These are phyloP conservation scores for Drosophila lowei DNA, from an alignment of 1,140 invertebrate genomes.

Conservation along the genomic window DNA sequence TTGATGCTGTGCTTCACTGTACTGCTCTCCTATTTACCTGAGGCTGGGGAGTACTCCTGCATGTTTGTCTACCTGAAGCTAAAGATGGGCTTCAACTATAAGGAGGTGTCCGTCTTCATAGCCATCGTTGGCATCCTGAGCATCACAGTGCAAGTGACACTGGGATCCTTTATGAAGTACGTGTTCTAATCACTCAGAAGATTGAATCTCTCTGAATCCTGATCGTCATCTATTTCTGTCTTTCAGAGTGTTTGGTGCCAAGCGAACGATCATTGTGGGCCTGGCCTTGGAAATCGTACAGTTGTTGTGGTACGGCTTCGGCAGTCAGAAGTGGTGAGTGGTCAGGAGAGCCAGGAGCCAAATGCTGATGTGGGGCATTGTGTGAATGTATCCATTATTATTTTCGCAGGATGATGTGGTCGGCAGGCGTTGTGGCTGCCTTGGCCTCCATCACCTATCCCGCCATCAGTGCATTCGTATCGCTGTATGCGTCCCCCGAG, in stretches of 20 bases:
- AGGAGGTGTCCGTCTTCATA: slow-evolving; percentile 98
- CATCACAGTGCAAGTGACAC: slow-evolving; percentile 95
- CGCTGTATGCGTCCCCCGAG: slow-evolving; percentile 97
- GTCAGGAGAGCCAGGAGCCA: not conserved
- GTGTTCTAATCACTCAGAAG: not conserved
- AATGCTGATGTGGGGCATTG: not conserved
- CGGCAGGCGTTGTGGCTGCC: slow-evolving; percentile 96
- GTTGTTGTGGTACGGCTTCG: slow-evolving; percentile 98
- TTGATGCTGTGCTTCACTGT: slow-evolving; percentile 98
- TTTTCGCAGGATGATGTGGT: slow-evolving; percentile 97
- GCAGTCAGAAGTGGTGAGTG: slow-evolving; percentile 84
- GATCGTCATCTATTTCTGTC: not conserved
- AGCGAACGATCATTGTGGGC: slow-evolving; percentile 98
- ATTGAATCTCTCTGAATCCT: not conserved
- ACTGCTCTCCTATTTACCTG: slow-evolving; percentile 99
- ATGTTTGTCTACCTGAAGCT: slow-evolving; percentile 99
- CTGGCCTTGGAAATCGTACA: slow-evolving; percentile 98
- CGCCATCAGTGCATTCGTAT: slow-evolving; percentile 99
- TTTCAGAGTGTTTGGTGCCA: slow-evolving; percentile 89
- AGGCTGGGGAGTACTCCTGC: slow-evolving; percentile 99
- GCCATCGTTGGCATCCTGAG: slow-evolving; percentile 98
- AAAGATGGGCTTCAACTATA: slow-evolving; percentile 97
- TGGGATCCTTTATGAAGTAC: slow-evolving; percentile 92
- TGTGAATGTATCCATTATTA: not conserved
- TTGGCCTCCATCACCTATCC: slow-evolving; percentile 98